phyloP scores from a whole-genome alignment of 2,113 vertebrate genomes.

The Ibidorhyncha struthersii region DNA sequence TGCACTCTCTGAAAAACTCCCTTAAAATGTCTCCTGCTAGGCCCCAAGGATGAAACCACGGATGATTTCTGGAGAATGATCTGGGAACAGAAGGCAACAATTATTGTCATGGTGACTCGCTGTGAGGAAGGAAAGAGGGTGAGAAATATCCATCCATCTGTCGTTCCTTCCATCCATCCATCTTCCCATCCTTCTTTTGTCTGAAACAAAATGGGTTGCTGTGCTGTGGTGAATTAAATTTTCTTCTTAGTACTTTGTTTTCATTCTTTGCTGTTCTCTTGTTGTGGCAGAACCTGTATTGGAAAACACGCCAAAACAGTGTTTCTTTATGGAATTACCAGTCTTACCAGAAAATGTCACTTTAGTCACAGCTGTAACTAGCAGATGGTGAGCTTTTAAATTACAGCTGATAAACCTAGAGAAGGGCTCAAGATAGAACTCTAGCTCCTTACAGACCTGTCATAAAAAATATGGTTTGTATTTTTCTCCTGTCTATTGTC shows the following conservation, averaged over 20 bases:
- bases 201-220: not conserved
- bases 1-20: not conserved
- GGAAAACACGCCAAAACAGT: not conserved
- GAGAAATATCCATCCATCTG: not conserved
- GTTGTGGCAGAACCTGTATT: not conserved
- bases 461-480: not conserved
- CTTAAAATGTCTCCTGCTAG: slow-evolving; percentile 65
- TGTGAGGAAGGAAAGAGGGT: slow-evolving; percentile 96
- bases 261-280: not conserved
- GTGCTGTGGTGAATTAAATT: not conserved
- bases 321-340: not conserved
- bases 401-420: not conserved
- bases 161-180: not conserved
- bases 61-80: slow-evolving; percentile 97
- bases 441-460: not conserved
- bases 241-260: not conserved
- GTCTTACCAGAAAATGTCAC: not conserved
- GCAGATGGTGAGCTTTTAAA: not conserved
- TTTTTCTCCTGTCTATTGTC: not conserved
- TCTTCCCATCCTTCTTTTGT: not conserved
- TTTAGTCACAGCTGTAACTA: not conserved
- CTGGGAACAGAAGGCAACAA: slow-evolving; percentile 95
- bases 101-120: slow-evolving; percentile 97
- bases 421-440: not conserved
- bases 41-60: slow-evolving; percentile 93